Evolutionary conservation across 2,797 vertebrate species (phyloP), one percentile per base, ranked within the genome.

Genomic region (Nothura maculosa): DNA sequence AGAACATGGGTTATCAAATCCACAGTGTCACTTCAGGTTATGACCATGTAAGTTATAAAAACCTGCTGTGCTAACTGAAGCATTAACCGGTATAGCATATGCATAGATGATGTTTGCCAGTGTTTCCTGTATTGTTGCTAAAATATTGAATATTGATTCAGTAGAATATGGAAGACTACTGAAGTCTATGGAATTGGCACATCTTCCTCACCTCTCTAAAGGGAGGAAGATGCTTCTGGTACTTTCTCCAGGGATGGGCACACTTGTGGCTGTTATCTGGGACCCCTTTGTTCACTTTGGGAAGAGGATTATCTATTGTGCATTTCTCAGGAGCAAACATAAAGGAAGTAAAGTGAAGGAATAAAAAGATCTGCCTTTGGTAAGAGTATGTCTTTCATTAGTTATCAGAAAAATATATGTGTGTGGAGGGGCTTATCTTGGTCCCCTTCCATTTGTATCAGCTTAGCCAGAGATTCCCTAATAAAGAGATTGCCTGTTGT

Each of bases 361-460:
- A 62, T 16, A 66, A 61, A 74, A 74, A 38, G 10, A 28, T 61
- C 34, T 42, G 16, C 38, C 55, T 88, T 92, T 87, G 48, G 75
- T 74, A 63, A 94, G 78, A 76, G 45, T 75, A 70, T 64, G 77
- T 87, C 62, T 89, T 81, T 91, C 47, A 30, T 63, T 81, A 74
- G 52, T 87, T 91, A 52, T 58, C 77, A 94, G 32, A 55, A 55
- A 14, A 62, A 43, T 68, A 62, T 54, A 45, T 47, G 5, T 66
- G 12, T 63, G 50, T 28, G 17, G 28, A 17, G 47, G 12, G 47
- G 13, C 12, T 20, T 67, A 12, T 90, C 19, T 5, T 12, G 40
- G 62, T 89, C 94, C 91, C 24, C 47, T 72, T 73, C 83, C 67
- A 57, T 78, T 73, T 81, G 30, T 91, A 87, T 90, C 92, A 83